These are phyloP conservation scores for Mesoclemmys tuberculata DNA, from an alignment of 2,113 vertebrate species.

Conservation along the genomic window DNA sequence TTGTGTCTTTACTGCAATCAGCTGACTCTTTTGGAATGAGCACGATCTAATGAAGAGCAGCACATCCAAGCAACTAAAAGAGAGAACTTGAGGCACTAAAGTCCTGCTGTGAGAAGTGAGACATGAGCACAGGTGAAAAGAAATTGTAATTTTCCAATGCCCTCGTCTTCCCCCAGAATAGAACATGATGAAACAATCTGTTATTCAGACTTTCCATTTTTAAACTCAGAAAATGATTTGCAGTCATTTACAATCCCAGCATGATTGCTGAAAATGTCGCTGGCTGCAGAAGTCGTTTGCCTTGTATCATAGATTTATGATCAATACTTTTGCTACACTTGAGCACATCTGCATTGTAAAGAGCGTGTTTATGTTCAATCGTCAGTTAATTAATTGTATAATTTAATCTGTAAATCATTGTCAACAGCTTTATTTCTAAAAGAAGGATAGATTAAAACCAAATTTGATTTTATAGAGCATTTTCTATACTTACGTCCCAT, in stretches of 20 bases:
- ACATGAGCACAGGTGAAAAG: neutral
- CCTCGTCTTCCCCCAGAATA: neutral
- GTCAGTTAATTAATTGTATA: neutral
- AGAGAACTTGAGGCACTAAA: neutral
- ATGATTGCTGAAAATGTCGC: fast-evolving
- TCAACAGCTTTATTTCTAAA: neutral
- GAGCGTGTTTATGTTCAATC: neutral
- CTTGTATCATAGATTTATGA: neutral
- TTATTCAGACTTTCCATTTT: neutral
- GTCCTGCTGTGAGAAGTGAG: neutral
- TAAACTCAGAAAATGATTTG: neutral
- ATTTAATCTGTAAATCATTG: neutral
- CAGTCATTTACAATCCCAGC: neutral
- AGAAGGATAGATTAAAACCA: neutral
- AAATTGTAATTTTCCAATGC: neutral
- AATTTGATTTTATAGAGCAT: neutral
- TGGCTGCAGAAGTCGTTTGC: neutral
- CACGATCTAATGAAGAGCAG: neutral
- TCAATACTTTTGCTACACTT: neutral
- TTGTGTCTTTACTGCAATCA: neutral
- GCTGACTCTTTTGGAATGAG: neutral
- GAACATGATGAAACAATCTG: neutral
- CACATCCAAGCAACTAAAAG: neutral
- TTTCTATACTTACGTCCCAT: neutral
- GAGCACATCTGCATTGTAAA: neutral